Percentiles rank a stretch among this genome's conserved stretches.
These are phyloP conservation scores for Cranoglanis bouderius DNA, from an alignment of 2,113 vertebrate genomes.

Conservation along the genomic window DNA sequence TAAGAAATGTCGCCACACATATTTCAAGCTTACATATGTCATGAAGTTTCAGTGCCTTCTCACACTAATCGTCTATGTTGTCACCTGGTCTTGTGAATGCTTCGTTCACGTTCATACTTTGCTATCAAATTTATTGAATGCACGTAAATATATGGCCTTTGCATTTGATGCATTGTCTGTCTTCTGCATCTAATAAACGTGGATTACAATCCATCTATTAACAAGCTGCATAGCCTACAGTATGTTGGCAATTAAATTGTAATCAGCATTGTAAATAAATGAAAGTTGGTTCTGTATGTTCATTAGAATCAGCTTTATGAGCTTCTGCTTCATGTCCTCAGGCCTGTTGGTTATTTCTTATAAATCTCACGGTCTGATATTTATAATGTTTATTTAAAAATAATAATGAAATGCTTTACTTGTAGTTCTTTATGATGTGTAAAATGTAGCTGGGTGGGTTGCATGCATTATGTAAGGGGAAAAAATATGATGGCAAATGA, in stretches of 20 bases:
- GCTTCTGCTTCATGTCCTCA: background rate
- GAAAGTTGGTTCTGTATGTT: background rate
- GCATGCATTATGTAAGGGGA: background rate
- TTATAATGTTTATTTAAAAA: background rate
- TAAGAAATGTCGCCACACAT: slow-evolving; percentile 65
- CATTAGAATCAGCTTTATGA: background rate
- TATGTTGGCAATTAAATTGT: background rate
- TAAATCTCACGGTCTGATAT: background rate
- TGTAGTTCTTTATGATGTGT: background rate
- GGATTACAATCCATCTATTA: background rate
- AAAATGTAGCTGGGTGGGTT: background rate
- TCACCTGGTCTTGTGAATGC: background rate
- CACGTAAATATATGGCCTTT: background rate
- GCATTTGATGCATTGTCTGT: background rate
- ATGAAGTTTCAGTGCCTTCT: background rate
- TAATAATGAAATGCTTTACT: background rate
- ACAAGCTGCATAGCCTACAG: background rate
- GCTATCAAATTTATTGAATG: background rate
- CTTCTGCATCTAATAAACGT: background rate
- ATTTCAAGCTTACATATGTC: background rate
- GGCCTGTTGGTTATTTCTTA: background rate
- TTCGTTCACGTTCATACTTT: background rate
- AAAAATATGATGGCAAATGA: background rate
- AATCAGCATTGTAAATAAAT: background rate
- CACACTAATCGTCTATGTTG: background rate